These are phyloP conservation scores for Antheraea assamensis DNA, from an alignment of 2,888 invertebrate species.

Conservation along the genomic window DNA sequence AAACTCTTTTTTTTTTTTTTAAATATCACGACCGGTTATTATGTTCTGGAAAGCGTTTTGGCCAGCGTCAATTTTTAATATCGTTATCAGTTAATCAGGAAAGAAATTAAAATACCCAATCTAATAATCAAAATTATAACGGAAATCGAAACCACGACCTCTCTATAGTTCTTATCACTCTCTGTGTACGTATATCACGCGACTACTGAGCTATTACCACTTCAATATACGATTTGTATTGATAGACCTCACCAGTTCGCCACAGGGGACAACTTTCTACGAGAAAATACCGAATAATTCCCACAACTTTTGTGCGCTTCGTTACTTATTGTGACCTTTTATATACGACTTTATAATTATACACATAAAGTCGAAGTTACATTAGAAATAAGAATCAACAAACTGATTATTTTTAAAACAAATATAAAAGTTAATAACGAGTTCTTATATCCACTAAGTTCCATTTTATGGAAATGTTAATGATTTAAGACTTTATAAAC, in stretches of 20 bases:
- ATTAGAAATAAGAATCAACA: not conserved
- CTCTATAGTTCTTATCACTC: too few species aligned
- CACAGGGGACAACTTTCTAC: not conserved
- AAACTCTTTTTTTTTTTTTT: too few species aligned
- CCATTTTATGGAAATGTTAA: not conserved
- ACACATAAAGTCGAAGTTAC: not conserved
- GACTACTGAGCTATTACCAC: not conserved
- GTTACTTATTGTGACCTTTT: not conserved
- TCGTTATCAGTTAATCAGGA: too few species aligned
- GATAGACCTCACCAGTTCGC: not conserved
- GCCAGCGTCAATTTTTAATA: not conserved
- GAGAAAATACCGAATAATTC: not conserved
- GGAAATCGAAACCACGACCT: too few species aligned
- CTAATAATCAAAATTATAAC: too few species aligned
- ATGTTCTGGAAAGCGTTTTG: not conserved
- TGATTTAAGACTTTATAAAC: not conserved
- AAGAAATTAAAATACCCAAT: too few species aligned
- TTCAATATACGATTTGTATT: not conserved
- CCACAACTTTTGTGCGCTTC: not conserved
- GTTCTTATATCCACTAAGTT: not conserved
- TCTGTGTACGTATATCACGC: too few species aligned
- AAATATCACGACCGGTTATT: not conserved
- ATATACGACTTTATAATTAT: not conserved
- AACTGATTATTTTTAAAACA: not conserved
- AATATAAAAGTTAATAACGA: not conserved